Base-by-base conservation (phyloP, 2,113 vertebrate species). In the Fregetta grallaria region DNA sequence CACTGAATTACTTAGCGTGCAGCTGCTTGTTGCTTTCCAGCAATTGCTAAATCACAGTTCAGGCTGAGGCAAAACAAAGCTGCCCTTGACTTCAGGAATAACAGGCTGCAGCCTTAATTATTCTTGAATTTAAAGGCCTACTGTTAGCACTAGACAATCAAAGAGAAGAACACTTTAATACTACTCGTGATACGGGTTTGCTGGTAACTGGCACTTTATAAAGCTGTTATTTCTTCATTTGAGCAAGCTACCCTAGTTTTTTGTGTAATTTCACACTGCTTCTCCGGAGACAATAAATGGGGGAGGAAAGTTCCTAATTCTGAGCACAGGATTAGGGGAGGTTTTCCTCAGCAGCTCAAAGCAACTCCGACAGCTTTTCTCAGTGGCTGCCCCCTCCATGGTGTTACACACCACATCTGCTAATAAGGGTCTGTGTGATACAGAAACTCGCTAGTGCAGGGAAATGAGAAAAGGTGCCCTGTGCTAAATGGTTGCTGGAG, bases 41-140 rank as follows among this genome's bases (percentile, higher is more conserved):
- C 87, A 90, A 59, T 45, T 73, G 89, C 84, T 93, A 94, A 89
- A 75, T 91, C 66, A 87, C 45, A 30, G 76, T 47, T 72, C 23
- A 10, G 80, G 49, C 83, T 2, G 29, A 78, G 49, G 80, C 56
- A 88, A 94, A 87, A 97, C 94, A 96, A 94, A 94, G 95, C 92
- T 92, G 66, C 91, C 71, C 89, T 96, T 96, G 80, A 97, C 80
- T 95, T 91, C 25, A 44, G 30, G 84, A 91, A 78, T 75, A 91
- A 72, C 29, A 50, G 89, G 36, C 80, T 87, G 38, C 40, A 85
- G 84, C 61, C 77, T 65, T 85, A 94, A 84, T 96, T 96, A 85
- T 92, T 92, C 71, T 63, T 92, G 42, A 92, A 82, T 90, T 91
- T 94, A 96, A 94, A 93, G 82, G 65, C 85, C 56, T 72, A 72